Evolutionary conservation across 2,113 vertebrate genomes (phyloP).

Genomic region (Scortum barcoo): DNA sequence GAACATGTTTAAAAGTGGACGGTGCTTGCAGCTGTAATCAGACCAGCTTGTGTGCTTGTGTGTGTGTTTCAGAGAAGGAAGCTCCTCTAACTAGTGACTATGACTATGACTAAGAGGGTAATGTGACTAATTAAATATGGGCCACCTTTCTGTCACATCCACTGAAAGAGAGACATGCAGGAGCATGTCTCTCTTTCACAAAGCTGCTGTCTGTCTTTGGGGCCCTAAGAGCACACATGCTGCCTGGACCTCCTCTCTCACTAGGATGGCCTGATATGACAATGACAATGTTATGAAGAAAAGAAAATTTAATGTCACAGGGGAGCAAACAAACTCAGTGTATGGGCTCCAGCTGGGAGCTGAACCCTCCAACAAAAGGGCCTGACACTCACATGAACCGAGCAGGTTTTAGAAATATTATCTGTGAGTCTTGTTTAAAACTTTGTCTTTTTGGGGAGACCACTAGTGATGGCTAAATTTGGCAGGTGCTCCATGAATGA

Average conservation of each 20-base stretch:
- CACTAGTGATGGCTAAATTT: background rate
- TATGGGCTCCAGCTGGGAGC: background rate
- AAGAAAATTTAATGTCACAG: slow-evolving; percentile 33
- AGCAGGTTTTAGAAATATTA: background rate
- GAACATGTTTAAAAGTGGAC: too few relatives aligned
- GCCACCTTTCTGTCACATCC: slow-evolving; percentile 40
- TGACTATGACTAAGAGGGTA: slow-evolving; percentile 11
- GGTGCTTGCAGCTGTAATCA: background rate
- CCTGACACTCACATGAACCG: background rate
- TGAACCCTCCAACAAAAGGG: background rate
- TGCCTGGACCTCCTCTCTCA: slow-evolving; percentile 17
- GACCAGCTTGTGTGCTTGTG: background rate
- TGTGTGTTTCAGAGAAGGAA: background rate
- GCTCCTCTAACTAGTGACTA: slow-evolving; percentile 5
- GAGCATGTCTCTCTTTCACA: background rate
- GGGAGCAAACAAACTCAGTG: background rate
- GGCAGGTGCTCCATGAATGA: background rate
- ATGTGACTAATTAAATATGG: slow-evolving; percentile 36
- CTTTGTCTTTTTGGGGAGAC: background rate
- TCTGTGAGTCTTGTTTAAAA: background rate
- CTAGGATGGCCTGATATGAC: slow-evolving; percentile 25
- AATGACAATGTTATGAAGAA: background rate
- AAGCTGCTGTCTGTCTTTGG: slow-evolving; percentile 12
- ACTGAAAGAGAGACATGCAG: too few relatives aligned
- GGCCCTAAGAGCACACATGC: background rate